Evolutionary conservation across 1,140 invertebrate species (phyloP), one percentile per base, ranked within the genome.

Genomic region (Aphidius ervi): DNA sequence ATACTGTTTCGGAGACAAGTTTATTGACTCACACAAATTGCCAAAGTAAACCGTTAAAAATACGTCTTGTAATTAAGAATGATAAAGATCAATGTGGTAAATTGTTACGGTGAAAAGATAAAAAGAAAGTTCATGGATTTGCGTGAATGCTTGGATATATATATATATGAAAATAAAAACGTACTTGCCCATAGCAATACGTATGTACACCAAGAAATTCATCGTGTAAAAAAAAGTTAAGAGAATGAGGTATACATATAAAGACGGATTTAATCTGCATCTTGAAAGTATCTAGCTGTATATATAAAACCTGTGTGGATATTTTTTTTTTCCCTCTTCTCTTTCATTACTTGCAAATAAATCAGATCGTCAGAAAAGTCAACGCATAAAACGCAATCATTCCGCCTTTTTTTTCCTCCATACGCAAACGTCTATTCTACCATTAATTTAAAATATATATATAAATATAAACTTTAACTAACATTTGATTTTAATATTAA

Each of bases 31-130:
- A 48, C 42, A 48, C 37, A 31, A 59, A 45, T 42, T 46, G 46
- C 31, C 46, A 52, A 52, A 56, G 61, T 62, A 39, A 61, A 65
- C 64, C 58, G 64, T 68, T 70, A 73, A 73, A 72, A 70, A 72
- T 67, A 31, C 23, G 65, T 67, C 58, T 58, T 66, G 71, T 73
- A 73, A 73, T 73, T 73, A 73, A 73, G 69, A 65, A 47, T 65
- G 70, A 73, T 73, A 73, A 68, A 64, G 67, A 73, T 73, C 71
- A 59, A 62, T 47, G 63, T 37, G 59, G 68, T 73, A 70, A 73
- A 71, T 70, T 65, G 71, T 63, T 47, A 48, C 50, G 52, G 46
- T 49, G 46, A 47, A 46, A 62, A 37, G 39, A 59, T 52, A 49
- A 31, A 31, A 31, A 31, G 23, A 31, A 31, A 31, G 23, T 31